Conservation (phyloP, 1,140 invertebrate species). For the Maniola jurtina region DNA sequence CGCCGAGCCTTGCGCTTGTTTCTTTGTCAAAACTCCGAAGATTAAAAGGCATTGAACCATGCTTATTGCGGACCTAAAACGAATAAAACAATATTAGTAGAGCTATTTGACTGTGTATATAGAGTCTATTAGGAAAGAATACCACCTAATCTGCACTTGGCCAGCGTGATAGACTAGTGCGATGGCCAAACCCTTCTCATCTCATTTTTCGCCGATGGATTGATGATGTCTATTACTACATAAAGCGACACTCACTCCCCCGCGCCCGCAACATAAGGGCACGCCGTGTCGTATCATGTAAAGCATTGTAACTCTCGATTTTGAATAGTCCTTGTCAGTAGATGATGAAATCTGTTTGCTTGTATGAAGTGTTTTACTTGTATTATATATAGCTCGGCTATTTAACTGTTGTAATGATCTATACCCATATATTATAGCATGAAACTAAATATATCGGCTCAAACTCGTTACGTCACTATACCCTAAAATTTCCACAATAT, state of each 20-base stretch:
- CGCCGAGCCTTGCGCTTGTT: conserved; percentile 97
- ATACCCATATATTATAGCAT: conserved; percentile 39
- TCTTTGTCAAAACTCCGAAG: conserved; percentile 96
- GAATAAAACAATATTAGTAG: conserved; percentile 19
- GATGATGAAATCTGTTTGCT: too few species aligned
- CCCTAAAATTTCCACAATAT: conserved; percentile 41
- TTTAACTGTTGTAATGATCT: conserved; percentile 48
- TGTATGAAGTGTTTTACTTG: too few species aligned
- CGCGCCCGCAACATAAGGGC: too few species aligned
- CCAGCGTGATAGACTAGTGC: too few species aligned
- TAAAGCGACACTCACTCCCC: too few species aligned
- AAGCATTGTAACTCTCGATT: too few species aligned
- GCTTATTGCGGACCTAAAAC: conserved; percentile 89
- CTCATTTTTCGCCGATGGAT: too few species aligned
- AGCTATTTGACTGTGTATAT: not conserved
- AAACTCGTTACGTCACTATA: conserved; percentile 54
- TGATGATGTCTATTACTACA: too few species aligned
- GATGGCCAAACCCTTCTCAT: too few species aligned
- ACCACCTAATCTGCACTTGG: not conserved
- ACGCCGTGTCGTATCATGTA: too few species aligned
- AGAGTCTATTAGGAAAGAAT: not conserved
- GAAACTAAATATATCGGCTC: conserved; percentile 38
- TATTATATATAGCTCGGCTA: too few species aligned
- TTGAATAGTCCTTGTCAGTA: too few species aligned
- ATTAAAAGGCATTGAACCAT: conserved; percentile 96